These are phyloP conservation scores for Enteromius viviparus DNA, from an alignment of 2,797 vertebrate species.

Conservation along the genomic window DNA sequence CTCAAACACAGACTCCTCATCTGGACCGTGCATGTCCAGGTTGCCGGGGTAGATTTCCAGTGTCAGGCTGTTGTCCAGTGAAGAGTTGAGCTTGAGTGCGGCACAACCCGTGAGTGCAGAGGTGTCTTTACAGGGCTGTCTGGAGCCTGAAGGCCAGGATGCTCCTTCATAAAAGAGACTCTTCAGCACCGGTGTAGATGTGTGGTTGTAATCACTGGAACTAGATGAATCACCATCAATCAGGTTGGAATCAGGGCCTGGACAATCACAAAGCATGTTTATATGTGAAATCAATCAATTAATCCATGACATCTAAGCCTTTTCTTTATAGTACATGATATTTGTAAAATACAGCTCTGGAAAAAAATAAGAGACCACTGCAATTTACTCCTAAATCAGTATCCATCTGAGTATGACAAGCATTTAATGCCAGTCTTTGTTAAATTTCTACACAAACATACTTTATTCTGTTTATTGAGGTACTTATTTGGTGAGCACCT, in stretches of 20 bases:
- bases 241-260: conserved; percentile 71
- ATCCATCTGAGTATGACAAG: too few species aligned
- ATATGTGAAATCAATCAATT: not conserved
- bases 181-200: conserved; percentile 47
- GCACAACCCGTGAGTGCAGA: conserved; percentile 50
- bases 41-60: conserved; percentile 67
- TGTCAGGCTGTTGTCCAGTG: conserved; percentile 59
- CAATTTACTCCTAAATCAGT: too few species aligned
- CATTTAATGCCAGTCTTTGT: too few species aligned
- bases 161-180: conserved; percentile 51
- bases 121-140: conserved; percentile 54
- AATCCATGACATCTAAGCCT: not conserved
- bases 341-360: not conserved
- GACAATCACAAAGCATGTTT: conserved; percentile 13
- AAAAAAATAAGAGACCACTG: too few species aligned
- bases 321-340: not conserved
- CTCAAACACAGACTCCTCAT: conserved; percentile 36
- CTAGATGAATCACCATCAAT: conserved; percentile 65
- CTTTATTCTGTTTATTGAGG: too few species aligned
- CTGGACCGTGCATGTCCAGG: conserved; percentile 62
- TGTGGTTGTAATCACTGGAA: conserved; percentile 60
- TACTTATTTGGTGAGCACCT: too few species aligned
- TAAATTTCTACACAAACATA: too few species aligned
- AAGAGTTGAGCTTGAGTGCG: conserved; percentile 51
- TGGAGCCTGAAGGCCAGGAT: conserved; percentile 43